phyloP scores from a whole-genome alignment of 53 echinoderm and acorn worm genomes.

The Henricia sp. region DNA sequence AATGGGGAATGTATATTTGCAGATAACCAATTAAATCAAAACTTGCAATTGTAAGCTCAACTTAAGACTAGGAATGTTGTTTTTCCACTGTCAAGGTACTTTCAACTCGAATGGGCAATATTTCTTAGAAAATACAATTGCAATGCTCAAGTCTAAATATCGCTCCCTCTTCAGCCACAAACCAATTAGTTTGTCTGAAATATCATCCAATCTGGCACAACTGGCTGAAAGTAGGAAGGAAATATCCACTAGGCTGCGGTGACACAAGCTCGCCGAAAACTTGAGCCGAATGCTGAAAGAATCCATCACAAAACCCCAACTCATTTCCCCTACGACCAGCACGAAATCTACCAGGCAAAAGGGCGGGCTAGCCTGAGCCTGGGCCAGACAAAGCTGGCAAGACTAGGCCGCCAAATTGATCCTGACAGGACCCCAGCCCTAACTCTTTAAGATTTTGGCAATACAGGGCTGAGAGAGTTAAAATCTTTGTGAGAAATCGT shows the following conservation, averaged over 20 bases:
- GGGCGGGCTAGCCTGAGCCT: background rate
- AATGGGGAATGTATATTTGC: too few relatives aligned
- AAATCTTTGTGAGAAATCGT: background rate
- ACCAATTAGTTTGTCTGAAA: constrained; percentile 44
- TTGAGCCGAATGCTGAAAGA: constrained; percentile 38
- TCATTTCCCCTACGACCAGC: constrained; percentile 14
- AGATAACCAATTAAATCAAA: too few relatives aligned
- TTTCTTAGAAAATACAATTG: too few relatives aligned
- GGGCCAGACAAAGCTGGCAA: constrained; percentile 32
- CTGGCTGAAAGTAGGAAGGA: background rate
- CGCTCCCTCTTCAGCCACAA: constrained; percentile 2
- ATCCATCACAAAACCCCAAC: constrained; percentile 45
- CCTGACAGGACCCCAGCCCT: too few relatives aligned
- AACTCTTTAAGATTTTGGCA: too few relatives aligned
- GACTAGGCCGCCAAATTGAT: constrained; percentile 34
- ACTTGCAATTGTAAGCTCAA: too few relatives aligned
- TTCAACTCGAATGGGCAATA: too few relatives aligned
- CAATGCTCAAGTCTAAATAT: background rate
- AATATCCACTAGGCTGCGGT: background rate
- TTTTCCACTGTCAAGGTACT: too few relatives aligned
- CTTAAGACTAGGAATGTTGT: too few relatives aligned
- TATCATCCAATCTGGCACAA: background rate
- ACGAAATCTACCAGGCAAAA: constrained; percentile 29
- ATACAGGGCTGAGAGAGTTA: constrained; percentile 6
- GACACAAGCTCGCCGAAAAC: constrained; percentile 17